Percentiles rank a stretch among this genome's conserved stretches.
These are phyloP conservation scores for Carassius gibelio DNA, from an alignment of 2,113 vertebrate genomes.

Conservation along the genomic window DNA sequence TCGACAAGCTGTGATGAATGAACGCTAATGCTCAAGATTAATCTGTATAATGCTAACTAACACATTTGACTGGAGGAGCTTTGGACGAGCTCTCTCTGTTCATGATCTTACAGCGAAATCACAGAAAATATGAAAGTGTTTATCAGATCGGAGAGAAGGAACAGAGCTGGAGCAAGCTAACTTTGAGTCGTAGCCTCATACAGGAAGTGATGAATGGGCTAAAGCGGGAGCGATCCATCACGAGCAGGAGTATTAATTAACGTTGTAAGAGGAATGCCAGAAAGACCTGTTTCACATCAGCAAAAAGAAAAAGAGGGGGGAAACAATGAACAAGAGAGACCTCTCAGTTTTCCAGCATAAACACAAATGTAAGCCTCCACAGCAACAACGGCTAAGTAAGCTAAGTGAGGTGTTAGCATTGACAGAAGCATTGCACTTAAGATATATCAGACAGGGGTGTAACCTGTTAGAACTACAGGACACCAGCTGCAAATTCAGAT, in stretches of 20 bases:
- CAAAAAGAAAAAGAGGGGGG: conserved; percentile 60
- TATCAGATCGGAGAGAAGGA: conserved; percentile 52
- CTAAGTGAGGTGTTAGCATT: conserved; percentile 2
- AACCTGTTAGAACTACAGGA: too few species aligned
- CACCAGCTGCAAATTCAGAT: too few species aligned
- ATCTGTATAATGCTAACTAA: conserved; percentile 52
- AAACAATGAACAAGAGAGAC: conserved; percentile 5
- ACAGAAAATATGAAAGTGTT: conserved; percentile 42
- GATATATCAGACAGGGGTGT: too few species aligned
- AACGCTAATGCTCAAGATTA: conserved; percentile 57
- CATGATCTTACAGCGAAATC: conserved; percentile 49
- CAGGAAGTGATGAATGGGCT: conserved; percentile 74
- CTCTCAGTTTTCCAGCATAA: too few species aligned
- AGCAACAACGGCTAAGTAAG: conserved; percentile 2
- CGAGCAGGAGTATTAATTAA: conserved; percentile 75
- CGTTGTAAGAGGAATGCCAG: conserved; percentile 74
- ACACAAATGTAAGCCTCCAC: conserved; percentile 32
- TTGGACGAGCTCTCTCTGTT: conserved; percentile 54
- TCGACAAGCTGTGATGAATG: conserved; percentile 59
- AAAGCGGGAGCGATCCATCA: conserved; percentile 75
- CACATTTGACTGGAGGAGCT: conserved; percentile 18
- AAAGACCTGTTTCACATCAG: conserved; percentile 69
- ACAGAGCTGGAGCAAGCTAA: conserved; percentile 57
- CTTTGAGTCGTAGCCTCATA: conserved; percentile 62
- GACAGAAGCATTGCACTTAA: not conserved